phyloP scores from a whole-genome alignment of 2,888 invertebrate genomes.

The Calameuta filiformis region DNA sequence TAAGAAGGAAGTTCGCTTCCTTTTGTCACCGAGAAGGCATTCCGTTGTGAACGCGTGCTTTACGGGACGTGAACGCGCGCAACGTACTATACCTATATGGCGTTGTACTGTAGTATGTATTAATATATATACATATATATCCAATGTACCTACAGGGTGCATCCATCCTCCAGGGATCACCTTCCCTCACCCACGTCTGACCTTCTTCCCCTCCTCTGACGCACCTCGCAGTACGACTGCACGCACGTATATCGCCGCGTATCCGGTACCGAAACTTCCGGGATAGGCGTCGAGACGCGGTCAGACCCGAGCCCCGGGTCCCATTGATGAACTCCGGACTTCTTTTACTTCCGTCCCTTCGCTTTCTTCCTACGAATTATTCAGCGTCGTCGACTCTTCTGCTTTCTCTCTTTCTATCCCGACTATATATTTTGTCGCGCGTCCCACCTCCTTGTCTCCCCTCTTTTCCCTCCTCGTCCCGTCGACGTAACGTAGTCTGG shows the following conservation, averaged over 20 bases:
- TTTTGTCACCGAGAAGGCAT: slow-evolving; percentile 58
- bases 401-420: not conserved
- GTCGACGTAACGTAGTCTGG: slow-evolving; percentile 47
- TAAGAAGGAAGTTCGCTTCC: slow-evolving; percentile 65
- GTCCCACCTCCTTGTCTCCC: not conserved
- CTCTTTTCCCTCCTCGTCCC: not conserved
- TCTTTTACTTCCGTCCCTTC: not conserved
- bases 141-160: not conserved
- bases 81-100: not conserved
- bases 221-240: not conserved
- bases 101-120: not conserved
- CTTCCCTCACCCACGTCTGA: not conserved
- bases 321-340: not conserved
- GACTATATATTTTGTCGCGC: not conserved
- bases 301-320: not conserved
- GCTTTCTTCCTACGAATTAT: not conserved
- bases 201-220: not conserved
- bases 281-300: not conserved
- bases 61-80: not conserved
- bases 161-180: not conserved
- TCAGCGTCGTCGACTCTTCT: not conserved
- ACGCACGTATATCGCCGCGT: not conserved
- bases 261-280: not conserved
- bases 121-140: not conserved
- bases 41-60: slow-evolving; percentile 25